phyloP scores from a whole-genome alignment of 2,888 invertebrate species.

The Galeopsomyia nigrocyanea region DNA sequence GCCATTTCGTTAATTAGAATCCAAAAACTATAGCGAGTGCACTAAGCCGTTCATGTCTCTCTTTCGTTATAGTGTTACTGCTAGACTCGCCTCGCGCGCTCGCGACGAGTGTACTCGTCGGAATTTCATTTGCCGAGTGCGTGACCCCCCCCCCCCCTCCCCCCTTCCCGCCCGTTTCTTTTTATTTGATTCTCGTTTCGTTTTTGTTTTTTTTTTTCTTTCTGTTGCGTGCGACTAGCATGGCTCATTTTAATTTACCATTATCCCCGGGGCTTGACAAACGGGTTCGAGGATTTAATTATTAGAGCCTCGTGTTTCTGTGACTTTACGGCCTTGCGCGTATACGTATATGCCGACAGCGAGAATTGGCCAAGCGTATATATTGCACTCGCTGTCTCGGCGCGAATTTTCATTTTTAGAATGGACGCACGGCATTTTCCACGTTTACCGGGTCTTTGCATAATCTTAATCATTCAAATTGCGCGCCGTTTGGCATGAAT shows the following conservation, averaged over 20 bases:
- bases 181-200: slow-evolving; percentile 2
- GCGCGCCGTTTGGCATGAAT: slow-evolving; percentile 6
- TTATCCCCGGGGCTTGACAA: no score
- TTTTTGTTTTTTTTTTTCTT: no score
- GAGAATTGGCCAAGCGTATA: no score
- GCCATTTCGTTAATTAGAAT: slow-evolving; percentile 31
- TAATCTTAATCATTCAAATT: slow-evolving; percentile 40
- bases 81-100: neutral
- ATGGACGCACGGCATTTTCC: slow-evolving; percentile 4
- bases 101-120: neutral
- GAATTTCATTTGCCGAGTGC: neutral
- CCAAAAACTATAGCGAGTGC: slow-evolving; percentile 31
- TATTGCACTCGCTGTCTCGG: neutral
- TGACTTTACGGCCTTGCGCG: neutral
- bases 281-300: neutral
- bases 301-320: neutral
- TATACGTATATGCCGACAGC: slow-evolving; percentile 14
- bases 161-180: slow-evolving; percentile 3
- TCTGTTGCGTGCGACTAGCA: no score
- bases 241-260: no score
- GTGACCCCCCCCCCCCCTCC: no score
- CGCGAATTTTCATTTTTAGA: slow-evolving; percentile 30
- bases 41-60: slow-evolving; percentile 9
- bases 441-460: slow-evolving; percentile 35
- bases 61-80: neutral